Evolutionary conservation across 2,113 vertebrate genomes (phyloP), one percentile per base, ranked within the genome.

Genomic region (Xiphophorus maculatus): DNA sequence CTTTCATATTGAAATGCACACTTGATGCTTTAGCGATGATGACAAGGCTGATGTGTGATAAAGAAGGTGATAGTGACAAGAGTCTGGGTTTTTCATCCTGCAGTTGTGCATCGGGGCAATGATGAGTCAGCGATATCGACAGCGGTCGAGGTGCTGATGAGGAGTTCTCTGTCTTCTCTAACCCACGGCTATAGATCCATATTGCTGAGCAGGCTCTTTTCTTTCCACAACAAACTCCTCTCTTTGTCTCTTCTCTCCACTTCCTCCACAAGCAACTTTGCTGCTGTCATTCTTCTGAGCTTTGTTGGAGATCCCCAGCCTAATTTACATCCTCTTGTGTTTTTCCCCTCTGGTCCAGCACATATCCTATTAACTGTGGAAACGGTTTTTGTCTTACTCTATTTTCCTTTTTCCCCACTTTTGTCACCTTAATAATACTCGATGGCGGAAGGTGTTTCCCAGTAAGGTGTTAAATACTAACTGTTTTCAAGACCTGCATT

Each of bases 111-210:
- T 67, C 15, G 51, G 81, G 68, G 73, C 48, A 42, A 84, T 87
- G 89, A 89, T 91, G 90, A 92, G 77, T 93, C 92, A 89, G 90
- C 90, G 17, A 88, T 91, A 92, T 91, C 70, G 89, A 86, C 84
- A 80, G 88, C 63, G 80, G 81, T 77, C 8, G 40, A 87, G 87
- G 83, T 91, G 91, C 90, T 91, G 92, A 93, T 92, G 90, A 90
- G 88, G 90, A 90, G 80, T 88, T 91, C 87, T 87, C 73, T 76
- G 83, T 90, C 91, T 92, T 87, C 82, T 73, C 82, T 88, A 85
- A 92, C 91, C 91, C 81, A 73, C 74, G 84, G 90, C 91, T 85
- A 87, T 87, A 80, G 90, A 92, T 92, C 92, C 89, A 93, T 91
- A 91, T 83, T 91, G 92, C 92, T 93, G 92, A 93, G 83, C 60